A percentile compares a stretch with the other conserved stretches of the same genome.
phyloP scores from a whole-genome alignment of 2,888 invertebrate genomes.

The Yponomeuta plumbellus region DNA sequence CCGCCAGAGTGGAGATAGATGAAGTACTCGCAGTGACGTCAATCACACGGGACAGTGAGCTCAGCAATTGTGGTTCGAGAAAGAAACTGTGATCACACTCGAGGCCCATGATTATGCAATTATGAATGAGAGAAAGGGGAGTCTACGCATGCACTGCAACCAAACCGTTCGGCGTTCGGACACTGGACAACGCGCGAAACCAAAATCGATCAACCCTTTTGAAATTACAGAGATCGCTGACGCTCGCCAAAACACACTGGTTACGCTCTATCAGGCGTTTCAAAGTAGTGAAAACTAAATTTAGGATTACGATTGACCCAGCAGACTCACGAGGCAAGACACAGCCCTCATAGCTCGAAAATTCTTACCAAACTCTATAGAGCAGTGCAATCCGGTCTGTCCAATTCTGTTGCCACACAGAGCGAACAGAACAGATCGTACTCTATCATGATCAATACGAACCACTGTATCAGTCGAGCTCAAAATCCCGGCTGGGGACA shows the following conservation, averaged over 20 bases:
- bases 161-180: slow-evolving; percentile 46
- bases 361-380: too few species aligned
- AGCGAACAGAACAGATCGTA: too few species aligned
- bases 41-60: too few species aligned
- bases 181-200: slow-evolving; percentile 38
- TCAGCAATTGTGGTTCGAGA: neutral
- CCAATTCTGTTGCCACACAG: too few species aligned
- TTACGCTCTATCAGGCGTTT: neutral
- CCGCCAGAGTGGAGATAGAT: too few species aligned
- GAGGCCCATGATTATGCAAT: neutral
- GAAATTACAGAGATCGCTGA: slow-evolving; percentile 59
- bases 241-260: slow-evolving; percentile 29
- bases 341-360: too few species aligned
- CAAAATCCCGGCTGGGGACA: too few species aligned
- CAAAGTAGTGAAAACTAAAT: neutral
- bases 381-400: too few species aligned
- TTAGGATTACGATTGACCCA: neutral
- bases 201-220: slow-evolving; percentile 74
- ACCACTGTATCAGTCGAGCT: too few species aligned
- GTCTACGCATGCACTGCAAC: slow-evolving; percentile 56
- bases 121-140: neutral
- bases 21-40: too few species aligned
- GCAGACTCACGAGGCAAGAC: neutral
- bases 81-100: slow-evolving; percentile 7
- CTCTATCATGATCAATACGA: too few species aligned